These are phyloP conservation scores for Elephantulus edwardii DNA, from an alignment of 2,113 vertebrate genomes.

Conservation along the genomic window DNA sequence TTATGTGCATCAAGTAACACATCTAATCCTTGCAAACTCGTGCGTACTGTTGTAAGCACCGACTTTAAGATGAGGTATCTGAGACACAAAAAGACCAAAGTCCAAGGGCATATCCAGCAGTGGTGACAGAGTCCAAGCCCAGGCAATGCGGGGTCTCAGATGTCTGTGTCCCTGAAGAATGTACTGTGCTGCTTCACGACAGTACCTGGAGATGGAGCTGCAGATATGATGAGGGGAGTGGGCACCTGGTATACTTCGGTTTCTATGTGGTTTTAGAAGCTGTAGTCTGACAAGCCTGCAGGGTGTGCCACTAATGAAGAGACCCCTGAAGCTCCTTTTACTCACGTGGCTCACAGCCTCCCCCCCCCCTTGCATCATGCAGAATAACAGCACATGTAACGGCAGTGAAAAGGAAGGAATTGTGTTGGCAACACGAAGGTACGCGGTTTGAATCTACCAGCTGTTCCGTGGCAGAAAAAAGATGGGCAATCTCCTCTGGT, in stretches of 20 bases:
- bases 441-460: too few relatives aligned
- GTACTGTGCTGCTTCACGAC: background rate
- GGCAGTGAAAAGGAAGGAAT: too few relatives aligned
- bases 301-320: background rate
- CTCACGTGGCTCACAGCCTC: background rate
- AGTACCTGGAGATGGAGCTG: background rate
- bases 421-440: too few relatives aligned
- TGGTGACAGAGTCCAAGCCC: background rate
- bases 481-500: too few relatives aligned
- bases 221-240: background rate
- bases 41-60: background rate
- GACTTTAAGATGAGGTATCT: background rate
- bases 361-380: background rate
- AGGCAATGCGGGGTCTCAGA: background rate
- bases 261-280: background rate
- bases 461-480: too few relatives aligned
- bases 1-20: background rate
- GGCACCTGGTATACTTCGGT: background rate
- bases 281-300: background rate
- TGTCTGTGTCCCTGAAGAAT: background rate
- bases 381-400: too few relatives aligned
- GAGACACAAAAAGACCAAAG: background rate
- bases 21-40: background rate
- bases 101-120: background rate
- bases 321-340: background rate